Evolutionary conservation across 2,888 invertebrate species (phyloP).

Genomic region (Xanthorhoe spadicearia): DNA sequence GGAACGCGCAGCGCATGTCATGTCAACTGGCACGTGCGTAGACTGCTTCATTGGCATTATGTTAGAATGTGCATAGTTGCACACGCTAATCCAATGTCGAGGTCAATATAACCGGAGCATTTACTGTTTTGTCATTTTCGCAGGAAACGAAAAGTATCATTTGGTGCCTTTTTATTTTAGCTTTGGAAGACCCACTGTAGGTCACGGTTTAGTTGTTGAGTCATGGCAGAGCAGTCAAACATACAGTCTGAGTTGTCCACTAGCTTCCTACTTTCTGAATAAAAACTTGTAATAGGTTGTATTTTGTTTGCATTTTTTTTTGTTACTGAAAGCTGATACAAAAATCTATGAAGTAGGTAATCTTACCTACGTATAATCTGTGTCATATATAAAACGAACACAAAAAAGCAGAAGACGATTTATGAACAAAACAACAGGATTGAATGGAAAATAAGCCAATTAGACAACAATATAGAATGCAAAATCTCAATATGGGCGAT

Average conservation of each 20-base stretch:
- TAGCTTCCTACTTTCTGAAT: too few species aligned
- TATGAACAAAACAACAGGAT: conserved; percentile 10
- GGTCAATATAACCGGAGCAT: conserved; percentile 29
- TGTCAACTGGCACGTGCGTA: conserved; percentile 42
- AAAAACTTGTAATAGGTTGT: too few species aligned
- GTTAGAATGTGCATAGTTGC: conserved; percentile 36
- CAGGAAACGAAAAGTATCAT: too few species aligned
- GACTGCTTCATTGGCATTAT: conserved; percentile 37
- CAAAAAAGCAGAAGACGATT: not conserved
- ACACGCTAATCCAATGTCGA: conserved; percentile 38
- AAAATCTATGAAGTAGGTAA: not conserved
- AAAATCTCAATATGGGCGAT: conserved; percentile 31
- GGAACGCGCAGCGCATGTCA: conserved; percentile 40
- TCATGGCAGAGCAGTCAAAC: too few species aligned
- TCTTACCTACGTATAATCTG: not conserved
- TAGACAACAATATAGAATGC: conserved; percentile 28
- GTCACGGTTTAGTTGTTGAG: too few species aligned
- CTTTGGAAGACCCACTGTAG: too few species aligned
- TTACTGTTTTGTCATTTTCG: conserved; percentile 1
- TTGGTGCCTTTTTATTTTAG: too few species aligned
- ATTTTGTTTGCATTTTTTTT: too few species aligned
- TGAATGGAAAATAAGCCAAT: conserved; percentile 31
- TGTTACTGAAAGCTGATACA: too few species aligned
- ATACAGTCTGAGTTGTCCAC: not conserved
- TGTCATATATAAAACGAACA: not conserved